Evolutionary conservation across 2,113 vertebrate genomes (phyloP).

Genomic region (Podarcis raffonei): DNA sequence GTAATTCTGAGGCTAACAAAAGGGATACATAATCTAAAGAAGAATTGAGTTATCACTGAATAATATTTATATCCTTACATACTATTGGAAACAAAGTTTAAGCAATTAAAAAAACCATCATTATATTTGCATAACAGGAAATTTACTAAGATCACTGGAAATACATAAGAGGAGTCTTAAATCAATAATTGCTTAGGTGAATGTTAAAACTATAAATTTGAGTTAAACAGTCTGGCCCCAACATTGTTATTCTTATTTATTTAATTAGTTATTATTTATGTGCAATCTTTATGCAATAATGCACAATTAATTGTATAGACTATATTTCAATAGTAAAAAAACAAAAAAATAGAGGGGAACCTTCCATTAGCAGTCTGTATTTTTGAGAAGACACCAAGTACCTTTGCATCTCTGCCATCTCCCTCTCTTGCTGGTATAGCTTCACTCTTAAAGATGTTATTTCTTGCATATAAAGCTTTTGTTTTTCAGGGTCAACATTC

Average conservation of each 20-base stretch:
- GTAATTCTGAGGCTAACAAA: neutral
- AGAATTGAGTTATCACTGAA: neutral
- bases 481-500: conserved; percentile 85
- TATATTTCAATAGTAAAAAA: neutral
- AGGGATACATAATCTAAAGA: neutral
- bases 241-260: neutral
- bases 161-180: neutral
- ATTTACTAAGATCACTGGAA: neutral
- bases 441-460: conserved; percentile 82
- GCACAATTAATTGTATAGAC: neutral
- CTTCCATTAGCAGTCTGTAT: neutral
- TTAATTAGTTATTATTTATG: neutral
- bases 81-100: neutral
- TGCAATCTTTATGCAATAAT: neutral
- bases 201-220: neutral
- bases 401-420: conserved; percentile 90
- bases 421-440: conserved; percentile 87
- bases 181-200: neutral
- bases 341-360: too few relatives aligned
- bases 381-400: conserved; percentile 47
- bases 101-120: neutral
- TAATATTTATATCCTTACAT: neutral
- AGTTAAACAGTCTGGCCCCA: neutral
- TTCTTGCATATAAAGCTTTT: conserved; percentile 86
- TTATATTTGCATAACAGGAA: neutral